Percentiles rank a stretch among this genome's conserved stretches.
phyloP scores from a whole-genome alignment of 2,797 vertebrate genomes.

The Falco columbarius region DNA sequence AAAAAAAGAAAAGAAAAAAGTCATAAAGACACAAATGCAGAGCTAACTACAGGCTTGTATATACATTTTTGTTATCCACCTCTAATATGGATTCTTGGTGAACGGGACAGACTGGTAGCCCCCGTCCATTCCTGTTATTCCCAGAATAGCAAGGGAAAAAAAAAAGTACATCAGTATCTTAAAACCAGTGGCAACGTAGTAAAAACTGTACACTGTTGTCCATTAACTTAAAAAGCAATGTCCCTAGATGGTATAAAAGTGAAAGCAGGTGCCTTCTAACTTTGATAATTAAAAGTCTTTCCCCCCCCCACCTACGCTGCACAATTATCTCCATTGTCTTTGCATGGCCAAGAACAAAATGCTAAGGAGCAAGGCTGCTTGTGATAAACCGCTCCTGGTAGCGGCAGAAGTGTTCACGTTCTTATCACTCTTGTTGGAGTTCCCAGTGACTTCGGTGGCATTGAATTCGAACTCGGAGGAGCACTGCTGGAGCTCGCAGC shows the following conservation, averaged over 20 bases:
- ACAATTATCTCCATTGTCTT: conserved; percentile 82
- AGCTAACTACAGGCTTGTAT: conserved; percentile 81
- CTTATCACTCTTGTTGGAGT: conserved; percentile 63
- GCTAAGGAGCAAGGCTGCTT: conserved; percentile 67
- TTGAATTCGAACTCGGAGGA: conserved; percentile 87
- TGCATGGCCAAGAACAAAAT: conserved; percentile 74
- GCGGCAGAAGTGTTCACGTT: conserved; percentile 38
- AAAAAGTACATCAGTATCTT: conserved; percentile 61
- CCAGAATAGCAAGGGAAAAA: conserved; percentile 55
- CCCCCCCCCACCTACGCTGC: neutral
- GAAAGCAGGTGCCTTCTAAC: conserved; percentile 79
- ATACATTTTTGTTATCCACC: conserved; percentile 79
- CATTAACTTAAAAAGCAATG: conserved; percentile 81
- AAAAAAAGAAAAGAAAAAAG: conserved; percentile 42
- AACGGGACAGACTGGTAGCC: conserved; percentile 30
- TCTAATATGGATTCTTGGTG: conserved; percentile 64
- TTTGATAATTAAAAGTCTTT: conserved; percentile 71
- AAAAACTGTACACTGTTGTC: conserved; percentile 83
- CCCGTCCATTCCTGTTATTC: conserved; percentile 21
- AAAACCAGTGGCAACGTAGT: conserved; percentile 80
- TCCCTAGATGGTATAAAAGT: conserved; percentile 82
- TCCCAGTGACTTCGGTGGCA: conserved; percentile 66
- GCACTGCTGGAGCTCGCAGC: conserved; percentile 86
- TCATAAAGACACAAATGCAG: conserved; percentile 77
- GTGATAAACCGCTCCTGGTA: conserved; percentile 33